Base-by-base conservation (phyloP, 2,113 vertebrate genomes). In the Pteronura brasiliensis region DNA sequence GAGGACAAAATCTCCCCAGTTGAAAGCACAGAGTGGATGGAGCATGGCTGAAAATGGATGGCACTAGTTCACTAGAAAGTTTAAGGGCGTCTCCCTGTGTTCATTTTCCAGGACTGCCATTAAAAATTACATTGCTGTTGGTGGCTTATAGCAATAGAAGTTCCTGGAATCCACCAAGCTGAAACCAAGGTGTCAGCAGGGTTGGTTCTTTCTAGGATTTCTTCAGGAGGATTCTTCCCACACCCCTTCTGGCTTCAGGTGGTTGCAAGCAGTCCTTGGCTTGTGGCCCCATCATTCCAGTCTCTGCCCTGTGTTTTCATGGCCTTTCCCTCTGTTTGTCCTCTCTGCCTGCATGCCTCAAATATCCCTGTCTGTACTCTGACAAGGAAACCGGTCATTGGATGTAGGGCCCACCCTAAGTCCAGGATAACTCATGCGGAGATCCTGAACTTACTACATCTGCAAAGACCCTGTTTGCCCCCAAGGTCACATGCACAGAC, bases 141-240 rank as follows among this genome's bases (percentile, higher is more conserved):
- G 29, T 29, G n/a, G 44, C 29, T 15, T 83, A n/a, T 52, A 65
- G 12, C 67, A n/a, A 3, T 15, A n/a, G 79, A 17, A 49, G 7
- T 23, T 44, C 57, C 69, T 90, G 44, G 27, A 67, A 23, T 34
- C n/a, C 59, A 36, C 3, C 4, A 77, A 67, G 44, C 93, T n/a
- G 15, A 17, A 39, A 6, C 29, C 23, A 23, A 44, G 59, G 12
- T 8, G 12, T 23, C 14, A 36, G 47, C 29, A 42, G 11, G 44
- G 34, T 10, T 20, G 79, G 15, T n/a, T 84, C 79, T n/a, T 27
- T 13, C 87, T 55, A 12, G 21, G 27, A 10, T 4, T 36, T 6
- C 8, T 13, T 6, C 0, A 1, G 47, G 34, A 71, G 59, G 12
- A 6, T 21, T 39, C n/a, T 34, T 36, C 13, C 34, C 55, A 1